Evolutionary conservation across 1,140 invertebrate species (phyloP).

Genomic region (Daktulosphaira vitifoliae): DNA sequence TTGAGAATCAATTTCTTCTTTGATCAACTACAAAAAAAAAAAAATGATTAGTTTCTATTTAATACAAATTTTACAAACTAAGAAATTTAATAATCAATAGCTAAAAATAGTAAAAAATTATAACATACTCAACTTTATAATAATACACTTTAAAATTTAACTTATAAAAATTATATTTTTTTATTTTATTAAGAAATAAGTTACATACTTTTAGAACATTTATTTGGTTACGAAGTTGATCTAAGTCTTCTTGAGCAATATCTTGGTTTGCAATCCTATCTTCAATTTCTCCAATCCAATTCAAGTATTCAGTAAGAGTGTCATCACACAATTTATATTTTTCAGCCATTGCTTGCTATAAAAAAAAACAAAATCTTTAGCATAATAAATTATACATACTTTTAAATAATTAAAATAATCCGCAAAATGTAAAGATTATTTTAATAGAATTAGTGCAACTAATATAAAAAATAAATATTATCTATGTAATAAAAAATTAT

Average conservation of each 20-base stretch:
- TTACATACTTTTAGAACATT: constrained; percentile 69
- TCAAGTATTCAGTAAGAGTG: constrained; percentile 68
- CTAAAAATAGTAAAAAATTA: background rate
- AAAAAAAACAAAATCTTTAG: constrained; percentile 22
- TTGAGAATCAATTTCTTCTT: constrained; percentile 83
- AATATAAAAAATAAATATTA: too few relatives aligned
- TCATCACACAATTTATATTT: constrained; percentile 86
- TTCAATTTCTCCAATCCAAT: constrained; percentile 82
- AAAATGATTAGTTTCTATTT: background rate
- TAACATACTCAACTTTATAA: background rate
- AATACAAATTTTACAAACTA: background rate
- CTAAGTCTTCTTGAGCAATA: constrained; percentile 75
- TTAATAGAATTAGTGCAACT: constrained; percentile 3
- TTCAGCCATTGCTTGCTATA: constrained; percentile 85
- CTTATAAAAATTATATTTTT: too few relatives aligned
- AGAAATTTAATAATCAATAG: background rate
- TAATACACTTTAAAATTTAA: too few relatives aligned
- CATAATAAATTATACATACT: background rate
- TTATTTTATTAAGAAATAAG: background rate
- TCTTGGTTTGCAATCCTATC: constrained; percentile 78
- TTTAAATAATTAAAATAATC: background rate
- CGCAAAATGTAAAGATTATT: background rate
- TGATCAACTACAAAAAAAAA: constrained; percentile 59
- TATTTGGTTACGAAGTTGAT: constrained; percentile 81
- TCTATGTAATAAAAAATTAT: too few relatives aligned